Percentiles rank a stretch among this genome's conserved stretches.
phyloP scores from a whole-genome alignment of 64 coral and sea anemone species.

The Stichodactyla helianthus region DNA sequence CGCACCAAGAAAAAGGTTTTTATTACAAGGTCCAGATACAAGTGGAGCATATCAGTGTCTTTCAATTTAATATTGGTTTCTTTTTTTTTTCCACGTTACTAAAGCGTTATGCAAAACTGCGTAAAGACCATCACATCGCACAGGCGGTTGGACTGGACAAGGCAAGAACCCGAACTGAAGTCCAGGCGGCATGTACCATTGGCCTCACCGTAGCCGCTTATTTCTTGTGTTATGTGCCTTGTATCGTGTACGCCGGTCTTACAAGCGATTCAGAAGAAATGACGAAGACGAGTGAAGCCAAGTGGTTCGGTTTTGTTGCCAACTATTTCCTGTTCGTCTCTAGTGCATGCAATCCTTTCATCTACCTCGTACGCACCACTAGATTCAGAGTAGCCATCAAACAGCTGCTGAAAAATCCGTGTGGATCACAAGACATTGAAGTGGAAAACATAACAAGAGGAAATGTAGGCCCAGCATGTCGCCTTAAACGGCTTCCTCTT shows the following conservation, averaged over 20 bases:
- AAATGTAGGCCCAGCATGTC: too few species aligned
- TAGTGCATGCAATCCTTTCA: constrained; percentile 4
- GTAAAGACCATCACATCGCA: background rate
- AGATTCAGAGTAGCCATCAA: constrained; percentile 19
- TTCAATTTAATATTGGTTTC: too few species aligned
- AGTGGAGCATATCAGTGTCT: too few species aligned
- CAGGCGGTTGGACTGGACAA: background rate
- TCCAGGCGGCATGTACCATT: background rate
- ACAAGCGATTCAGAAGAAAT: background rate
- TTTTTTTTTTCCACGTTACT: background rate
- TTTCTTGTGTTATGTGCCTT: background rate
- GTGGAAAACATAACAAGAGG: background rate
- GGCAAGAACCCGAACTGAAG: background rate
- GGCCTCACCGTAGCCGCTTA: background rate
- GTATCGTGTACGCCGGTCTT: background rate
- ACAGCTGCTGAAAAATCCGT: constrained; percentile 5
- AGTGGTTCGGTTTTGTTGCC: constrained; percentile 6
- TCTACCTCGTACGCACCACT: background rate
- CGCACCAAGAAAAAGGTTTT: too few species aligned
- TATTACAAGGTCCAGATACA: too few species aligned
- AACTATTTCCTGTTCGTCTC: constrained; percentile 13
- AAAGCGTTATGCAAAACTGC: background rate
- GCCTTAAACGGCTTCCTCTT: too few species aligned
- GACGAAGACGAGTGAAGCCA: background rate
- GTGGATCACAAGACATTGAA: background rate